phyloP scores from a whole-genome alignment of 2,888 invertebrate species.

The Tyria jacobaeae region DNA sequence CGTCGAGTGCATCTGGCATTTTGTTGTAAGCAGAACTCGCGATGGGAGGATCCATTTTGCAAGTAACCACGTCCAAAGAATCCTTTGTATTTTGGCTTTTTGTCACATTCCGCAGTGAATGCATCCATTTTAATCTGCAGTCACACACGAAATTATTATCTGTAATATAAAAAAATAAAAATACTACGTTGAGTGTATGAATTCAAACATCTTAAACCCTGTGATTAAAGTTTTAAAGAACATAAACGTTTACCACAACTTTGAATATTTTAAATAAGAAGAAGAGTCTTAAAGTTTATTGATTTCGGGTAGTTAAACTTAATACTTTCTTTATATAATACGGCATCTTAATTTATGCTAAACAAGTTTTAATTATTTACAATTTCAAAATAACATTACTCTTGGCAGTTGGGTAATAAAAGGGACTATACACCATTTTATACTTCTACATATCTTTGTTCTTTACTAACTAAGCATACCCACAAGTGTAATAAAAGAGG shows the following conservation, averaged over 20 bases:
- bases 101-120: constrained; percentile 91
- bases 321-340: constrained; percentile 5
- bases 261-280: neutral
- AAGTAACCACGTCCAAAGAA: constrained; percentile 90
- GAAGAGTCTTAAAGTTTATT: neutral
- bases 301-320: neutral
- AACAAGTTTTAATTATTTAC: constrained; percentile 36
- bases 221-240: neutral
- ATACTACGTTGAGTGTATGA: constrained; percentile 6
- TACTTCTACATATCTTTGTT: constrained; percentile 54
- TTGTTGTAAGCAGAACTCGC: constrained; percentile 82
- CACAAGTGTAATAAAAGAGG: constrained; percentile 74
- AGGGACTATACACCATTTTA: constrained; percentile 58
- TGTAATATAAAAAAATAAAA: constrained; percentile 81
- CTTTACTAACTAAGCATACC: constrained; percentile 64
- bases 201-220: too few relatives aligned
- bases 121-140: constrained; percentile 94
- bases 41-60: constrained; percentile 87
- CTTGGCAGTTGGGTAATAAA: constrained; percentile 53
- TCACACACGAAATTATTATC: constrained; percentile 94
- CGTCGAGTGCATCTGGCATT: constrained; percentile 67
- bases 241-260: neutral
- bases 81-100: constrained; percentile 89
- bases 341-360: too few relatives aligned
- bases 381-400: too few relatives aligned